Percentiles rank a stretch among this genome's conserved stretches.
These are phyloP conservation scores for Apolygus lucorum DNA, from an alignment of 1,140 invertebrate genomes.

Conservation along the genomic window DNA sequence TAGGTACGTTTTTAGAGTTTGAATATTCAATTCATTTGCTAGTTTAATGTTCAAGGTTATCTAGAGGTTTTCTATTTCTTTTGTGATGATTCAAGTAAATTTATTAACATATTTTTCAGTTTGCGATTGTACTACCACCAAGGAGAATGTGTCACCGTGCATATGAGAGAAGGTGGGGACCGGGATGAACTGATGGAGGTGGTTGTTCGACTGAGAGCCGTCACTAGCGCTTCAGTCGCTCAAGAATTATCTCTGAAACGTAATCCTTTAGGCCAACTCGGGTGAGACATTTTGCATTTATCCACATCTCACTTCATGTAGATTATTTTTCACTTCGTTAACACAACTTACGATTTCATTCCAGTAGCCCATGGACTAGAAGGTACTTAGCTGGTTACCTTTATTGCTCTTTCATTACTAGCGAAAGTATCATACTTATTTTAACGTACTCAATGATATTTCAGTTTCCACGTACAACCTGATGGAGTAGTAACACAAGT, in stretches of 20 bases:
- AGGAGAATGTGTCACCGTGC: slow-evolving; percentile 73
- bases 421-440: background rate
- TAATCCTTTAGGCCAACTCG: slow-evolving; percentile 76
- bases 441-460: background rate
- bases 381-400: too few species aligned
- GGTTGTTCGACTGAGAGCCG: slow-evolving; percentile 54
- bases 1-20: slow-evolving; percentile 42
- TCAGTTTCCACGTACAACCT: slow-evolving; percentile 80
- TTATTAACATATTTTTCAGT: slow-evolving; percentile 38
- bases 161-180: slow-evolving; percentile 54
- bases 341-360: too few species aligned
- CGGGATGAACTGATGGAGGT: slow-evolving; percentile 73
- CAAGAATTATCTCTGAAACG: slow-evolving; percentile 65
- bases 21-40: too few species aligned
- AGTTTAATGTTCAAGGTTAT: too few species aligned
- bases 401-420: too few species aligned
- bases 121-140: slow-evolving; percentile 65
- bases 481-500: slow-evolving; percentile 93
- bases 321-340: too few species aligned
- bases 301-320: too few species aligned
- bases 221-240: slow-evolving; percentile 63
- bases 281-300: slow-evolving; percentile 37
- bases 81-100: background rate
- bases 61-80: too few species aligned
- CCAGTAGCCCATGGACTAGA: too few species aligned